These are phyloP conservation scores for Lithodes maja DNA, from an alignment of 2,888 invertebrate species.

Conservation along the genomic window DNA sequence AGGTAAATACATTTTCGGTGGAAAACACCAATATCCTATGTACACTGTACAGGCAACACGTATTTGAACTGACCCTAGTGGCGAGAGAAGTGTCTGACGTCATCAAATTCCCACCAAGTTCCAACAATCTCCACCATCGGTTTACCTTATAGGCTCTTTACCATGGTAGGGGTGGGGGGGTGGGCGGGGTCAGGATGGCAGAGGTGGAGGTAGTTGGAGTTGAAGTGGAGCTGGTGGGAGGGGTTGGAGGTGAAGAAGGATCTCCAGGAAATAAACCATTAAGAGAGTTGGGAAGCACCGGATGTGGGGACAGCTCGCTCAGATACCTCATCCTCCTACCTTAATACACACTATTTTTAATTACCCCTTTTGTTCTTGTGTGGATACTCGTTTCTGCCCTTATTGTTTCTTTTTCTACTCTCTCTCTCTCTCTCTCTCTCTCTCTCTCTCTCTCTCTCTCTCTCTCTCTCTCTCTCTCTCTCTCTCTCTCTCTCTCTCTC, in stretches of 20 bases:
- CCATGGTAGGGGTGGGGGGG: too few relatives aligned
- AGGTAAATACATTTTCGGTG: too few relatives aligned
- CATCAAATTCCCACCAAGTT: too few relatives aligned
- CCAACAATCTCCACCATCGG: too few relatives aligned
- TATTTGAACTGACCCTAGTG: too few relatives aligned
- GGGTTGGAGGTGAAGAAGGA: background rate
- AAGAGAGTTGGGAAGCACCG: background rate
- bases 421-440: slow-evolving; percentile 5
- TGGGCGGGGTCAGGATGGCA: too few relatives aligned
- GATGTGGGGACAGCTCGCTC: background rate
- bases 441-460: slow-evolving; percentile 7
- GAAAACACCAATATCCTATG: too few relatives aligned
- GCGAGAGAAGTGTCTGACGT: too few relatives aligned
- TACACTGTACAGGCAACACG: too few relatives aligned
- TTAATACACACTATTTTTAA: background rate
- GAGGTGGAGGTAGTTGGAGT: background rate
- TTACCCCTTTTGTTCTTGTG: background rate
- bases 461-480: slow-evolving; percentile 2
- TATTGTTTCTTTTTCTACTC: background rate
- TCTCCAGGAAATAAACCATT: background rate
- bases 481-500: slow-evolving; percentile 7
- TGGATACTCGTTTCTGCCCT: background rate
- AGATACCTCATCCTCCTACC: background rate
- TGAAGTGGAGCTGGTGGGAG: background rate
- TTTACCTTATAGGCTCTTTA: too few relatives aligned